These are phyloP conservation scores for Hozukius guyotensis DNA, from an alignment of 2,797 vertebrate genomes.

Conservation along the genomic window DNA sequence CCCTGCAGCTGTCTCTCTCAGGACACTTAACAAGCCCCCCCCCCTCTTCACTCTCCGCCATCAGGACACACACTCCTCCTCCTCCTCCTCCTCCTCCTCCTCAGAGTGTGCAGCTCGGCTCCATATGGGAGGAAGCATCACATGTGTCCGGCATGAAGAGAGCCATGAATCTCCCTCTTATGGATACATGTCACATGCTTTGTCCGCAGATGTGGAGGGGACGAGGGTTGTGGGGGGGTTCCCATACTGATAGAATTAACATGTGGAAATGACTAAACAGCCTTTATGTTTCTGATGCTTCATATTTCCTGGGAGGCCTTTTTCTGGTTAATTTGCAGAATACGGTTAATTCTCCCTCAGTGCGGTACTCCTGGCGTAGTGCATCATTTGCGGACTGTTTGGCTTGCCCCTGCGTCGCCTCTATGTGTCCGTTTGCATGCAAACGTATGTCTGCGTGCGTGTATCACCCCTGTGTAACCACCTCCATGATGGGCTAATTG, in stretches of 20 bases:
- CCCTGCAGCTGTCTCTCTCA: constrained; percentile 69
- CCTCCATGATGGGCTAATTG: constrained; percentile 85
- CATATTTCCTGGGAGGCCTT: constrained; percentile 77
- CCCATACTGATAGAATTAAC: constrained; percentile 83
- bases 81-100: constrained; percentile 14
- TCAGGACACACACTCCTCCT: constrained; percentile 39
- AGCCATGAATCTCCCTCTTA: constrained; percentile 78
- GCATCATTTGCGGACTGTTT: constrained; percentile 58
- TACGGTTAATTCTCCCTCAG: constrained; percentile 69
- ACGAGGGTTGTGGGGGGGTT: constrained; percentile 39
- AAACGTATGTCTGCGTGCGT: constrained; percentile 63
- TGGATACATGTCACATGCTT: constrained; percentile 80
- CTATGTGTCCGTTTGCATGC: constrained; percentile 23
- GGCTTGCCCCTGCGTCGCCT: constrained; percentile 31
- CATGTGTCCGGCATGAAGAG: constrained; percentile 74
- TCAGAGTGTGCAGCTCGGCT: constrained; percentile 45
- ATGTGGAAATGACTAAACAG: constrained; percentile 80
- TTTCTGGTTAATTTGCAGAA: constrained; percentile 76
- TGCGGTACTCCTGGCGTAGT: constrained; percentile 43
- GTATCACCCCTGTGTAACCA: constrained; percentile 75
- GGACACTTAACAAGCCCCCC: constrained; percentile 56
- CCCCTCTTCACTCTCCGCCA: constrained; percentile 10
- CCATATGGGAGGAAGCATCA: constrained; percentile 70
- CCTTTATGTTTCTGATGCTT: constrained; percentile 73
- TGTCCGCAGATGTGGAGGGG: constrained; percentile 67